Percentiles rank a stretch among this genome's conserved stretches.
phyloP scores from a whole-genome alignment of 2,888 invertebrate genomes.

The Anticlea derivata region DNA sequence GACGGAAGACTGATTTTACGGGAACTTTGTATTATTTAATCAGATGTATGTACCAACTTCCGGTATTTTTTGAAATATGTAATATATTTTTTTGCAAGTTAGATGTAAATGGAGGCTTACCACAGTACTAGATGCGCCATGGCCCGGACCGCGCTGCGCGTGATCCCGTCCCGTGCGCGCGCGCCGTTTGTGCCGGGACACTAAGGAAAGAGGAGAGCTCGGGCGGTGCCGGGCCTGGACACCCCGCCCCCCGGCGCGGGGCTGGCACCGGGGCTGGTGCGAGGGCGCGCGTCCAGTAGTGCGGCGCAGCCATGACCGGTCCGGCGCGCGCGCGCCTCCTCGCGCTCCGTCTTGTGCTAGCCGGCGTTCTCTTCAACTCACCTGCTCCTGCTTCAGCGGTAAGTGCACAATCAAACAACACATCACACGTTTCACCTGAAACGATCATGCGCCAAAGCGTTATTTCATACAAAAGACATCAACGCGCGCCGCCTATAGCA shows the following conservation, averaged over 20 bases:
- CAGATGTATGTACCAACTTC: not conserved
- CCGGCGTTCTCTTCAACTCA: slow-evolving; percentile 60
- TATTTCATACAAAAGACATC: slow-evolving; percentile 49
- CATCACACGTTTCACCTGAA: slow-evolving; percentile 16
- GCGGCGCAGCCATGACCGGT: slow-evolving; percentile 82
- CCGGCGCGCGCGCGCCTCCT: slow-evolving; percentile 77
- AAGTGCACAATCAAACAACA: slow-evolving; percentile 49
- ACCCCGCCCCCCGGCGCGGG: slow-evolving; percentile 56
- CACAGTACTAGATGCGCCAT: slow-evolving; percentile 80
- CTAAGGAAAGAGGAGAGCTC: slow-evolving; percentile 75
- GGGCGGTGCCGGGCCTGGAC: slow-evolving; percentile 55
- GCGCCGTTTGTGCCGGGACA: slow-evolving; percentile 81
- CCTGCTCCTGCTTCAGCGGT: slow-evolving; percentile 63
- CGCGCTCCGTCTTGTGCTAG: slow-evolving; percentile 65
- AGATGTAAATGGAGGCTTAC: slow-evolving; percentile 52
- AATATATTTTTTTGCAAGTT: slow-evolving; percentile 14
- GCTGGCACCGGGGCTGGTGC: slow-evolving; percentile 43
- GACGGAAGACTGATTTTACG: not conserved
- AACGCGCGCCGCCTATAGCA: slow-evolving; percentile 45
- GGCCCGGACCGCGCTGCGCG: slow-evolving; percentile 79
- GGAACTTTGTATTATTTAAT: not conserved
- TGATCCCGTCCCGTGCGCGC: slow-evolving; percentile 77
- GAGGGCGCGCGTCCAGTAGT: slow-evolving; percentile 76
- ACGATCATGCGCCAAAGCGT: not conserved
- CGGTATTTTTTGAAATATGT: not conserved